phyloP scores from a whole-genome alignment of 1,140 invertebrate genomes.

The Lerema accius region DNA sequence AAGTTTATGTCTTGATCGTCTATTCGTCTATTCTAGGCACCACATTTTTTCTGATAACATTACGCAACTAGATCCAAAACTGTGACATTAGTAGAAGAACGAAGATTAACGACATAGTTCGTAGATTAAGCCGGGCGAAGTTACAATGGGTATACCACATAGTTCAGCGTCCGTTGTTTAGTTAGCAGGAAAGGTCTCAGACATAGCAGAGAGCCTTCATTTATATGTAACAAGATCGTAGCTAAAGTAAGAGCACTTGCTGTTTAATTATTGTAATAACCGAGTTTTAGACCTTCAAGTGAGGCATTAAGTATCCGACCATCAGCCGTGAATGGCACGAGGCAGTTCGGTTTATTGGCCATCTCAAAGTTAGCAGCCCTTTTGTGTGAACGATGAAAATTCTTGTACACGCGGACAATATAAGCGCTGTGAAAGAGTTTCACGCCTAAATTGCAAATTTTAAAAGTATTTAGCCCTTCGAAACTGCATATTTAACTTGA shows the following conservation, averaged over 20 bases:
- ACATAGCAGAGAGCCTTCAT: background rate
- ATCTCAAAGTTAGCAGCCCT: constrained; percentile 1
- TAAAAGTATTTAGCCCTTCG: background rate
- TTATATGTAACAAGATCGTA: background rate
- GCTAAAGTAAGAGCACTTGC: background rate
- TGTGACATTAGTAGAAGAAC: too few relatives aligned
- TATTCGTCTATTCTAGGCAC: too few relatives aligned
- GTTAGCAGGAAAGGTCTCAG: background rate
- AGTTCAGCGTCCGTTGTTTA: background rate
- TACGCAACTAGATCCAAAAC: too few relatives aligned
- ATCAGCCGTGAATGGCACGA: background rate
- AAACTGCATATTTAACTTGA: background rate
- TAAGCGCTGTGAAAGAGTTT: background rate
- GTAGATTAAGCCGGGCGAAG: background rate
- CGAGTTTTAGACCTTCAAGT: background rate
- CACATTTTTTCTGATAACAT: too few relatives aligned
- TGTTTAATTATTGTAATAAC: background rate
- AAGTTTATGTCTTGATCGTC: too few relatives aligned
- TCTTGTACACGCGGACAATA: constrained; percentile 1
- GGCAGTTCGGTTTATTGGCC: background rate
- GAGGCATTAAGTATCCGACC: background rate
- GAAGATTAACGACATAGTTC: too few relatives aligned
- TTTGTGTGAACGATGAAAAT: constrained; percentile 1
- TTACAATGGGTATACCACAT: background rate
- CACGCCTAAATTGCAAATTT: background rate